Evolutionary conservation across 2,888 invertebrate genomes (phyloP).

Genomic region (Strigamia maritima): DNA sequence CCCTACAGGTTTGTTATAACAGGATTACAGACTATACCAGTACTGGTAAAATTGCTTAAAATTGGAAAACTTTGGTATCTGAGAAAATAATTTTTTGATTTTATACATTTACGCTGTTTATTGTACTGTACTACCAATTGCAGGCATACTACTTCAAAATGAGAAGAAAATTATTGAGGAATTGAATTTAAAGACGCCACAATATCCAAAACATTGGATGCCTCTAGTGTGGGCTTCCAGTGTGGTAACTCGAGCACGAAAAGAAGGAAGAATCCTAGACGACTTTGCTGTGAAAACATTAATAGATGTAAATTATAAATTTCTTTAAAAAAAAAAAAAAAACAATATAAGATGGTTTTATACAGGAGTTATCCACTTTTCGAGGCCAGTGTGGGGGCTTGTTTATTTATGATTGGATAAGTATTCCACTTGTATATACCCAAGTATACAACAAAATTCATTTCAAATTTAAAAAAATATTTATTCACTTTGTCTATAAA

Average conservation of each 20-base stretch:
- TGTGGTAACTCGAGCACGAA: constrained; percentile 74
- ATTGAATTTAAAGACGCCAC: constrained; percentile 75
- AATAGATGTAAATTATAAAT: constrained; percentile 51
- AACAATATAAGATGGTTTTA: background rate
- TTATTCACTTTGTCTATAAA: background rate
- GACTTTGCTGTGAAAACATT: constrained; percentile 51
- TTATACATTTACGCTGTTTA: too few relatives aligned
- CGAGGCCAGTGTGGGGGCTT: constrained; percentile 69
- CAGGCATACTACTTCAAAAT: constrained; percentile 76
- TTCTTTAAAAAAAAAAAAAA: too few relatives aligned
- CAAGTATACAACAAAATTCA: constrained; percentile 61
- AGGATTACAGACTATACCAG: too few relatives aligned
- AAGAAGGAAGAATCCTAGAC: constrained; percentile 54
- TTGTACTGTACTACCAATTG: background rate
- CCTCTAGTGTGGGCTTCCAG: constrained; percentile 89
- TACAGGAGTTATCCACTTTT: constrained; percentile 73
- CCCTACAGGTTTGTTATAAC: too few relatives aligned
- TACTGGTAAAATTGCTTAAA: too few relatives aligned
- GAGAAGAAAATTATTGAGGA: constrained; percentile 75
- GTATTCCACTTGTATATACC: constrained; percentile 78
- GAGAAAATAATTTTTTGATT: too few relatives aligned
- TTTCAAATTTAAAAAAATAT: background rate
- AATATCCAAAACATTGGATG: constrained; percentile 86
- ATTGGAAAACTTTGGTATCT: too few relatives aligned
- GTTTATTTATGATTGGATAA: constrained; percentile 74